Conservation (phyloP, 2,797 vertebrate species). For the Centropyge bicolor region DNA sequence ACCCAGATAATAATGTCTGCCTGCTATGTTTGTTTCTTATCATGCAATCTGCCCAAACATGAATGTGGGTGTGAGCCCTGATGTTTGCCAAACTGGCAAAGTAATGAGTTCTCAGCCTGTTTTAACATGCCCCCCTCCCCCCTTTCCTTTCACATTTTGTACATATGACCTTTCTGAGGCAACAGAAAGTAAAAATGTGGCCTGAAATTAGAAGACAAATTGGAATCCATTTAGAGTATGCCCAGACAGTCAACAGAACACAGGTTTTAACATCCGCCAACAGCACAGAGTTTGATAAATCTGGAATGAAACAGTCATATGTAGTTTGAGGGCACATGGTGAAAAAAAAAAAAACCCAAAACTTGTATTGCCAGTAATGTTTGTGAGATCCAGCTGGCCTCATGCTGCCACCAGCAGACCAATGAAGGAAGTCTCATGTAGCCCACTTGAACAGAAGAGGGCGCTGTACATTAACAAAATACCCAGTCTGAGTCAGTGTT, state of each 20-base stretch:
- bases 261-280: background rate
- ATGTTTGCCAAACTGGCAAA: slow-evolving; percentile 34
- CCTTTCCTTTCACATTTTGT: slow-evolving; percentile 36
- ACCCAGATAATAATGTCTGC: background rate
- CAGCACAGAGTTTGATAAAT: background rate
- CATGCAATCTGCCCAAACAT: slow-evolving; percentile 16
- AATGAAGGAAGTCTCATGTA: background rate
- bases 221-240: background rate
- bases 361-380: background rate
- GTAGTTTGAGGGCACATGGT: background rate
- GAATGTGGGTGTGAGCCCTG: slow-evolving; percentile 4
- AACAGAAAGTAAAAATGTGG: slow-evolving; percentile 1
- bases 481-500: background rate
- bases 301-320: background rate
- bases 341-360: background rate
- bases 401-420: slow-evolving; percentile 54
- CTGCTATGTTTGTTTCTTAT: slow-evolving; percentile 14
- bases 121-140: background rate
- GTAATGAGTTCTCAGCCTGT: slow-evolving; percentile 13
- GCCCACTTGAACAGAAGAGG: slow-evolving; percentile 71
- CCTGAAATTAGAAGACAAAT: background rate
- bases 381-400: background rate
- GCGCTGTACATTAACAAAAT: slow-evolving; percentile 61
- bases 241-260: background rate
- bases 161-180: background rate